Evolutionary conservation across 2,888 invertebrate genomes (phyloP).

Genomic region (Xanthorhoe designata): DNA sequence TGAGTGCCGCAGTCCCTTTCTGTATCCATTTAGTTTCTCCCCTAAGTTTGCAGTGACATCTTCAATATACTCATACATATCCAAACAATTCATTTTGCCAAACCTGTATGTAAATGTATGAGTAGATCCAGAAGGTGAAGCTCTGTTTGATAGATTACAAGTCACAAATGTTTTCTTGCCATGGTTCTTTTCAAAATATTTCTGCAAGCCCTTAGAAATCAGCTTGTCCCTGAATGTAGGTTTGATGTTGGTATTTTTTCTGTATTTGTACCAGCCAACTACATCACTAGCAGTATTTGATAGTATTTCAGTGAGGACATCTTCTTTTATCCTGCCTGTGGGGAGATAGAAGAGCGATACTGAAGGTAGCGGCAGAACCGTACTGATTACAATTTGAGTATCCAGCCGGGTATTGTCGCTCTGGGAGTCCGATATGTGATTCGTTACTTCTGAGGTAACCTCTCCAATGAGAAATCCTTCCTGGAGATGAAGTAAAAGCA

Average conservation of each 20-base stretch:
- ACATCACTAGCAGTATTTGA: constrained; percentile 83
- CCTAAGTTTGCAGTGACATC: constrained; percentile 84
- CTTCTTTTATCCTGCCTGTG: constrained; percentile 84
- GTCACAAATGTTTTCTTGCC: constrained; percentile 86
- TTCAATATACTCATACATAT: constrained; percentile 82
- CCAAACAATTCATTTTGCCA: constrained; percentile 84
- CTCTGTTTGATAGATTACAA: constrained; percentile 85
- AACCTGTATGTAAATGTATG: constrained; percentile 88
- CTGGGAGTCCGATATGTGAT: constrained; percentile 89
- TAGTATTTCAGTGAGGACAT: constrained; percentile 82
- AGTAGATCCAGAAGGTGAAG: constrained; percentile 82
- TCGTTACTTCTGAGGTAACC: constrained; percentile 86
- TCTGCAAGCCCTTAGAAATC: constrained; percentile 86
- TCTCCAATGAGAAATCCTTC: constrained; percentile 89
- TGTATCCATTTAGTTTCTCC: constrained; percentile 79
- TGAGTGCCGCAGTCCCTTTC: constrained; percentile 65
- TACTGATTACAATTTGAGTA: constrained; percentile 86
- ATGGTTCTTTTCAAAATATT: constrained; percentile 82
- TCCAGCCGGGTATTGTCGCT: constrained; percentile 86
- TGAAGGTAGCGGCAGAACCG: constrained; percentile 86
- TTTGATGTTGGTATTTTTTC: constrained; percentile 80
- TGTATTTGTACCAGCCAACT: constrained; percentile 89
- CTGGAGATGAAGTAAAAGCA: constrained; percentile 52
- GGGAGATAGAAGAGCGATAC: constrained; percentile 85
- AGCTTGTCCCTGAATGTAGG: constrained; percentile 87